Conservation (phyloP, 1,140 invertebrate species). For the Steinernema feltiae region DNA sequence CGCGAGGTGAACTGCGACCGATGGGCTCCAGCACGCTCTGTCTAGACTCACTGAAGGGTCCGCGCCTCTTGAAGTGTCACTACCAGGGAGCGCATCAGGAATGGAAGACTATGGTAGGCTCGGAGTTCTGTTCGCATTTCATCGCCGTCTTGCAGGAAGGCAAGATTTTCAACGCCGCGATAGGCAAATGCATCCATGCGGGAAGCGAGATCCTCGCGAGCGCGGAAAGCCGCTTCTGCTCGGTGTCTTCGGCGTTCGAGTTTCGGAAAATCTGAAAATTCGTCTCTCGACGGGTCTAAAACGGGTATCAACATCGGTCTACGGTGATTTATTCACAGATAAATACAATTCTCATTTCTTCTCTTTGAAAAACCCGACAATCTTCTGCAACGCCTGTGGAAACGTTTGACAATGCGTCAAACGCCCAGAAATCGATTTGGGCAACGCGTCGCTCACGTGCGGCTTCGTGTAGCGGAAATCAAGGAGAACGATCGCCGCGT, state of each 20-base stretch:
- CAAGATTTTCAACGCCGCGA: slow-evolving; percentile 23
- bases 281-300: neutral
- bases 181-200: slow-evolving; percentile 19
- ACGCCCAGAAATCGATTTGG: neutral
- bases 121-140: slow-evolving; percentile 3
- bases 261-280: neutral
- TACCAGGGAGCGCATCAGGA: slow-evolving; percentile 34
- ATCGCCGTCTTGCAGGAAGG: slow-evolving; percentile 17
- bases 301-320: too few species aligned
- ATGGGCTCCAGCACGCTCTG: slow-evolving; percentile 39
- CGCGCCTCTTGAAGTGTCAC: slow-evolving; percentile 37
- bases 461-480: slow-evolving; percentile 62
- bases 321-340: too few species aligned
- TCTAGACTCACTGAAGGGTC: slow-evolving; percentile 26
- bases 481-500: slow-evolving; percentile 77
- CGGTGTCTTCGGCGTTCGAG: slow-evolving; percentile 18
- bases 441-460: neutral
- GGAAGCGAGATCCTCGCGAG: slow-evolving; percentile 13
- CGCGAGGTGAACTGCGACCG: slow-evolving; percentile 26
- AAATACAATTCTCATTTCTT: too few species aligned
- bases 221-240: slow-evolving; percentile 27
- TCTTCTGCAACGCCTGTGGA: neutral
- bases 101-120: slow-evolving; percentile 30
- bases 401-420: neutral
- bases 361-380: neutral